Evolutionary conservation across 2,888 invertebrate species (phyloP).

Genomic region (Harpalus rufipes): DNA sequence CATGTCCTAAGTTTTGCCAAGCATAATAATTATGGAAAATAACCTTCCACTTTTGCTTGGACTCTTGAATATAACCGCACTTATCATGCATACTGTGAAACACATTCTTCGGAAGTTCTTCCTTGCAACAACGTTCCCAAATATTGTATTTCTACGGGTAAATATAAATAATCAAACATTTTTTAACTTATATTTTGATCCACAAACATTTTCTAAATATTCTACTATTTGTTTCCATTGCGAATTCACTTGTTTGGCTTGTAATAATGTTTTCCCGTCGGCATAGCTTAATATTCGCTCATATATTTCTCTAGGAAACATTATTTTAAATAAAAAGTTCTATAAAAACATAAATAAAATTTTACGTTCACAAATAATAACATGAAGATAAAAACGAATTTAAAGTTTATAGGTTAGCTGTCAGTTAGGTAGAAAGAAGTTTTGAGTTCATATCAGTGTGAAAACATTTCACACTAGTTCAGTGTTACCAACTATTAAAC

Average conservation of each 20-base stretch:
- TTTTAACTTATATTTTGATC: neutral
- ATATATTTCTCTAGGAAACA: conserved; percentile 52
- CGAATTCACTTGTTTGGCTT: conserved; percentile 8
- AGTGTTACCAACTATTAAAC: no score
- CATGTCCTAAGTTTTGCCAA: conserved; percentile 7
- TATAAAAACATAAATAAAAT: no score
- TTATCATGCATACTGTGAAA: conserved; percentile 19
- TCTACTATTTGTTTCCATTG: conserved; percentile 46
- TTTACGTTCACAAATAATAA: no score
- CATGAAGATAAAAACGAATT: no score
- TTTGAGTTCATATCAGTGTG: no score
- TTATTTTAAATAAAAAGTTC: neutral
- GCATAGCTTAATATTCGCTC: conserved; percentile 19
- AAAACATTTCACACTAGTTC: no score
- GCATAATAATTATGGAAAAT: conserved; percentile 8
- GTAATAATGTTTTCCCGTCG: conserved; percentile 17
- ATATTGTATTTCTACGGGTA: conserved; percentile 41
- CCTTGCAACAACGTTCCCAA: conserved; percentile 17
- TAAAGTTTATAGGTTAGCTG: no score
- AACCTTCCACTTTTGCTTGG: conserved; percentile 18
- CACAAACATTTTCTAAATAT: conserved; percentile 28
- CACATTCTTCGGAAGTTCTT: neutral
- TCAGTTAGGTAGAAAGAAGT: no score
- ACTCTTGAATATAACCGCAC: conserved; percentile 24
- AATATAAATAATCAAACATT: neutral